Base-by-base conservation (phyloP, 2,797 vertebrate species). In the Gobionotothen gibberifrons region DNA sequence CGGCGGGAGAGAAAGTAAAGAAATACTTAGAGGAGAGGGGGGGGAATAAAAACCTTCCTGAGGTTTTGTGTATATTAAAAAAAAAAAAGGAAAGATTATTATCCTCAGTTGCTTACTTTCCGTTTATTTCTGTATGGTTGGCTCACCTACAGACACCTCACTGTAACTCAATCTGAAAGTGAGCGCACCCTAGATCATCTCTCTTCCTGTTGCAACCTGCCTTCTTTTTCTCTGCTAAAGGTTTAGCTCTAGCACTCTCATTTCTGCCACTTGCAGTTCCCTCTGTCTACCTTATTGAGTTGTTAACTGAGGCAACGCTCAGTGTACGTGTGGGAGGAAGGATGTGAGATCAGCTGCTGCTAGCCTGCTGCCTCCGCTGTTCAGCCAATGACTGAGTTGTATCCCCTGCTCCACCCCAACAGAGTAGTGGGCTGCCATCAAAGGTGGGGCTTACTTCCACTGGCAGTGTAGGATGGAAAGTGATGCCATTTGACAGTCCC, bases 271-370 rank as follows among this genome's bases (percentile, higher is more conserved):
- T 60, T 10, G 46, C 32, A 0, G 48, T n/a, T 49, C 16, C 42
- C 44, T 19, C 59, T 0, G 0, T 52, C 13, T 53, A 49, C 63
- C 40, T 14, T 44, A 40, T 57, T 17, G 2, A 22, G 11, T 48
- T 12, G 66, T 70, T 66, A 69, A 76, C 68, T n/a, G 43, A 78
- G 65, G 69, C 69, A 9, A 52, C 42, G 39, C 58, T 54, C 29
- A 10, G 22, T 1, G 68, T 63, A 52, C 46, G 65, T 82, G 79
- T 79, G 63, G 39, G 43, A 82, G 86, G 72, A 74, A 83, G 76
- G 74, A 83, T 80, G 79, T 82, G 61, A 29, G 68, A 58, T 87
- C 71, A 88, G 81, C 83, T 81, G 83, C 83, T 79, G 66, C 72
- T 52, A 67, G 72, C 75, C 54, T 13, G 4, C 46, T 73, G 78